Conservation (phyloP, 2,113 vertebrate species). For the Pterophyllum scalare region DNA sequence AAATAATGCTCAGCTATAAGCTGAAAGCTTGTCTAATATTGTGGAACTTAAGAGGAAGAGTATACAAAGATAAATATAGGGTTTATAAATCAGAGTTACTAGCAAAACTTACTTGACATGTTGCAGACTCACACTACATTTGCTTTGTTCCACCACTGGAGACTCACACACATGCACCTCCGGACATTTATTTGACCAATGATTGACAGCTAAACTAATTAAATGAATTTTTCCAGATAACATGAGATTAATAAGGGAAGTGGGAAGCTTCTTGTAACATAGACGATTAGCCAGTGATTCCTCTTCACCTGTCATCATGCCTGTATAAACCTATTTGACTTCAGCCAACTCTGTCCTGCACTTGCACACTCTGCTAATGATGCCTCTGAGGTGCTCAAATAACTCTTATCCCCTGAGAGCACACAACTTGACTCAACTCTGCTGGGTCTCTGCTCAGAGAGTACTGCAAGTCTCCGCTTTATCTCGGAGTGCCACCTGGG, state of each 20-base stretch:
- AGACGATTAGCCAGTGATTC: conserved; percentile 46
- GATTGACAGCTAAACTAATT: conserved; percentile 66
- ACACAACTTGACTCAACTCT: conserved; percentile 32
- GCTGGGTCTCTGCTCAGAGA: conserved; percentile 19
- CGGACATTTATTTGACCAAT: conserved; percentile 39
- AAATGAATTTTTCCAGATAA: conserved; percentile 36
- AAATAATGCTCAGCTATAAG: not conserved
- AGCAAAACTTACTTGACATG: not conserved
- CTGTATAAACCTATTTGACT: conserved; percentile 50
- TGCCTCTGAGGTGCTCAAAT: conserved; percentile 48
- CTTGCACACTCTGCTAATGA: conserved; percentile 49
- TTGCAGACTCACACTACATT: not conserved
- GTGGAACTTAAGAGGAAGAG: not conserved
- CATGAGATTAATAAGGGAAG: conserved; percentile 44
- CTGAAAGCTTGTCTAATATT: not conserved
- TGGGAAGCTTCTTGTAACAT: conserved; percentile 27
- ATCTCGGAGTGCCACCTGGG: conserved; percentile 55
- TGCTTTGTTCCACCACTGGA: conserved; percentile 3
- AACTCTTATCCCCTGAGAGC: conserved; percentile 47
- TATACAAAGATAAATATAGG: not conserved
- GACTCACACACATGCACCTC: not conserved
- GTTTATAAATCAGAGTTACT: not conserved
- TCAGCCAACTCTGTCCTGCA: conserved; percentile 33
- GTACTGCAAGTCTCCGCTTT: conserved; percentile 47
- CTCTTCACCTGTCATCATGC: conserved; percentile 43